A percentile compares a stretch with the other conserved stretches of the same genome.
Evolutionary conservation across 1,140 invertebrate species (phyloP).

Genomic region (Cylas formicarius): DNA sequence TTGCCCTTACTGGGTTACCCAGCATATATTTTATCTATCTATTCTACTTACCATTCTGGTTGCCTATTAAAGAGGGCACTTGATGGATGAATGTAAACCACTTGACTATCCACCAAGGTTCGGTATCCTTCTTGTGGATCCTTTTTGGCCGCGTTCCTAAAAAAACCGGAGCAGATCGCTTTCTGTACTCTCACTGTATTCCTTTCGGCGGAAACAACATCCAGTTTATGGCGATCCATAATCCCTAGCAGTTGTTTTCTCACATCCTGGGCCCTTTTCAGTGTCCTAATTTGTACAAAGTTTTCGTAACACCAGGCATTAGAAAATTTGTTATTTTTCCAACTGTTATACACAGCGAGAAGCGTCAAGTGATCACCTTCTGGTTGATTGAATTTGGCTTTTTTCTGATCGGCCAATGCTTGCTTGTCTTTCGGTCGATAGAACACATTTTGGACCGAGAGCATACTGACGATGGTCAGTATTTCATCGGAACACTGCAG

Average conservation of each 20-base stretch:
- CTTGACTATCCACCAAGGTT: constrained; percentile 95
- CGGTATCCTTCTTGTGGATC: constrained; percentile 99
- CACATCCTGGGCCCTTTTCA: constrained; percentile 97
- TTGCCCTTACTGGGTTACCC: too few species aligned
- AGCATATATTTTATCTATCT: constrained; percentile 9
- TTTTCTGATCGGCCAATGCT: constrained; percentile 95
- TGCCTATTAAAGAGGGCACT: constrained; percentile 96
- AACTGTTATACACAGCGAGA: constrained; percentile 98
- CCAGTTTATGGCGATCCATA: constrained; percentile 97
- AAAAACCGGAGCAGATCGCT: constrained; percentile 98
- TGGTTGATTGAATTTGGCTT: constrained; percentile 97
- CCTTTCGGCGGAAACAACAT: constrained; percentile 94
- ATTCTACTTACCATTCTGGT: constrained; percentile 80
- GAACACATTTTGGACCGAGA: constrained; percentile 98
- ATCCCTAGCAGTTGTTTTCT: constrained; percentile 96
- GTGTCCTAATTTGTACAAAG: constrained; percentile 94
- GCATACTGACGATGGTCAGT: constrained; percentile 97
- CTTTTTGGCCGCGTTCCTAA: constrained; percentile 97
- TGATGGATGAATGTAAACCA: constrained; percentile 98
- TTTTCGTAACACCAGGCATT: constrained; percentile 99
- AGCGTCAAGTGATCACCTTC: constrained; percentile 98
- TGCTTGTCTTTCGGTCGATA: constrained; percentile 97
- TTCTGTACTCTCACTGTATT: constrained; percentile 95
- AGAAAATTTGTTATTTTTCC: constrained; percentile 99
- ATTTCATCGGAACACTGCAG: constrained; percentile 98